Evolutionary conservation across 2,113 vertebrate genomes (phyloP).

Genomic region (Notothenia rossii): DNA sequence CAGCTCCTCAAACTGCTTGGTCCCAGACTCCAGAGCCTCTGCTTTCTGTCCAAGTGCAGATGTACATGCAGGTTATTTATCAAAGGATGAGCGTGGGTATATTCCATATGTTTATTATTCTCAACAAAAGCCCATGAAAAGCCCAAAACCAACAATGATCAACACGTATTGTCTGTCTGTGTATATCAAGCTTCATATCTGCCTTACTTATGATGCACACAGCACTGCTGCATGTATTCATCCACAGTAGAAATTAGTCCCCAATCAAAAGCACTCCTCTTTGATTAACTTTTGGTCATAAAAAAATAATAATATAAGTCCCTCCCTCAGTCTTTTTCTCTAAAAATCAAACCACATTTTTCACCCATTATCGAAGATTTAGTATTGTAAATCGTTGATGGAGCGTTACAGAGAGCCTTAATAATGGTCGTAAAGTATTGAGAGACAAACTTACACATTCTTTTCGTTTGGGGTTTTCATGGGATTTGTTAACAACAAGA

Average conservation of each 20-base stretch:
- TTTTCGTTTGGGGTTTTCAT: slow-evolving; percentile 21
- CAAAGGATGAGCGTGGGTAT: background rate
- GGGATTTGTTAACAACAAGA: slow-evolving; percentile 25
- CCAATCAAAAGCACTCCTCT: background rate
- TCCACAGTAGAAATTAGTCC: background rate
- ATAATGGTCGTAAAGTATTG: background rate
- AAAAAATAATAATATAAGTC: too few species aligned
- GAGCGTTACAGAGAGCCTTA: too few species aligned
- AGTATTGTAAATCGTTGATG: background rate
- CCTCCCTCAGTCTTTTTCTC: too few species aligned
- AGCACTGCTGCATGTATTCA: background rate
- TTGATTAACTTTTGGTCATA: background rate
- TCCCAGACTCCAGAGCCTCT: slow-evolving; percentile 89
- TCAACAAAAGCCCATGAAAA: slow-evolving; percentile 28
- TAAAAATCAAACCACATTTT: background rate
- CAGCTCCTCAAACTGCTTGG: slow-evolving; percentile 95
- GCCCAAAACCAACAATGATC: slow-evolving; percentile 2
- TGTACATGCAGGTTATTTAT: slow-evolving; percentile 30
- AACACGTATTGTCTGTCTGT: background rate
- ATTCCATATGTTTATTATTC: background rate
- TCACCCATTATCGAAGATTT: background rate
- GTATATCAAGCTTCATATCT: background rate
- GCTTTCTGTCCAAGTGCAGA: slow-evolving; percentile 84
- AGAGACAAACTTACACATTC: background rate
- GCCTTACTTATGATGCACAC: background rate